Conservation (phyloP, 2,888 invertebrate species). For the Resseliella maxima region DNA sequence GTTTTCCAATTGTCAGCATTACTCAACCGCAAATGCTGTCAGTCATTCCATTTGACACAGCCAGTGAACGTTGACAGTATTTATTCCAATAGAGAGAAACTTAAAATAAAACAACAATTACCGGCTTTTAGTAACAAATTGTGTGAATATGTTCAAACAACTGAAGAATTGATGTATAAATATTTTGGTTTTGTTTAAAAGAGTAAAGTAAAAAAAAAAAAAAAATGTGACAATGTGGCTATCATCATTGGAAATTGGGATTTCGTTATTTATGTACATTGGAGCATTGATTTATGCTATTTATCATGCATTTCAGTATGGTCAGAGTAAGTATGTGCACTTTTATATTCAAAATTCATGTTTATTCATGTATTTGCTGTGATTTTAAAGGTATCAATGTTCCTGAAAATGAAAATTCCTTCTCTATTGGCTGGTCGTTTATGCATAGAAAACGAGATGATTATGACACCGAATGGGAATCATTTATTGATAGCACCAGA, state of each 20-base stretch:
- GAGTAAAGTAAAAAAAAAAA: neutral
- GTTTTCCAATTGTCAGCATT: neutral
- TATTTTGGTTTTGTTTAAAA: neutral
- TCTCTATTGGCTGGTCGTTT: constrained; percentile 61
- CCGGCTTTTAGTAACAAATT: neutral
- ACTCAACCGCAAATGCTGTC: constrained; percentile 4
- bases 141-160: neutral
- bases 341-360: neutral
- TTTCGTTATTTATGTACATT: neutral
- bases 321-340: neutral
- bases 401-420: constrained; percentile 26
- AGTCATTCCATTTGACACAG: neutral
- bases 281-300: neutral
- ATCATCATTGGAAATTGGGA: neutral
- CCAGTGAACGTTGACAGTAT: neutral
- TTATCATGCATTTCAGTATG: constrained; percentile 30
- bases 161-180: neutral
- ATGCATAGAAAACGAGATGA: constrained; percentile 64
- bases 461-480: constrained; percentile 65
- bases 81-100: neutral
- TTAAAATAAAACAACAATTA: neutral
- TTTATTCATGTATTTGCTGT: neutral
- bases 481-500: constrained; percentile 63
- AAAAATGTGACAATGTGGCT: neutral
- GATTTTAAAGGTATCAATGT: constrained; percentile 4